Conservation (phyloP, 2,888 invertebrate genomes). For the Dryococelus australis region DNA sequence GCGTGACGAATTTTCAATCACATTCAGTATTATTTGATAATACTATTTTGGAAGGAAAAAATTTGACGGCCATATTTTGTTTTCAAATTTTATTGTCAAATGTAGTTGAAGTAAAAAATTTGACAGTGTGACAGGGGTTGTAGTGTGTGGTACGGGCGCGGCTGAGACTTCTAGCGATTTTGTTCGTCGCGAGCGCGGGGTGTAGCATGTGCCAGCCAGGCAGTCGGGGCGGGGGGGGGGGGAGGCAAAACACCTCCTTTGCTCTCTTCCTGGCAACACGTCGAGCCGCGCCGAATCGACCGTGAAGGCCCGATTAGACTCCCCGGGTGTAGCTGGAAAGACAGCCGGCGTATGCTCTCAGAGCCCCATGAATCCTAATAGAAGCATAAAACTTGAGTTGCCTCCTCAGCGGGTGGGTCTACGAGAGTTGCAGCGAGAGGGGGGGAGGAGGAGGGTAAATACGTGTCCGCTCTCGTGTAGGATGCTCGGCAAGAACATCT, state of each 20-base stretch:
- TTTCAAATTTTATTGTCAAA: too few relatives aligned
- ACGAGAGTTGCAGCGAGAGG: not conserved
- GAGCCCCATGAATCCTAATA: not conserved
- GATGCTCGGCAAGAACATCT: not conserved
- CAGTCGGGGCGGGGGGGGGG: not conserved
- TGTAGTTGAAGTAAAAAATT: too few relatives aligned
- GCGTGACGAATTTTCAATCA: too few relatives aligned
- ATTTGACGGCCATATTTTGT: too few relatives aligned
- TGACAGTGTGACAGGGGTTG: too few relatives aligned
- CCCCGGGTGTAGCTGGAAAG: not conserved
- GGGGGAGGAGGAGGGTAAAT: not conserved
- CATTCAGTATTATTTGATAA: too few relatives aligned
- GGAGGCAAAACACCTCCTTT: not conserved
- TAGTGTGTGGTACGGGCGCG: too few relatives aligned
- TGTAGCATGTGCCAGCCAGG: too few relatives aligned
- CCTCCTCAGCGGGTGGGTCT: not conserved
- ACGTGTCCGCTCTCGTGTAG: not conserved
- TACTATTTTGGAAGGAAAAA: too few relatives aligned
- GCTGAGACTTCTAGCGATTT: too few relatives aligned
- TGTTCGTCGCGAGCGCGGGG: too few relatives aligned
- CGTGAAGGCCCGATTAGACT: conserved; percentile 9
- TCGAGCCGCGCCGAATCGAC: not conserved
- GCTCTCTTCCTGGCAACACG: not conserved
- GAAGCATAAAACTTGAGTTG: not conserved
- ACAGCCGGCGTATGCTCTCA: not conserved